Percentiles rank a stretch among this genome's conserved stretches.
Evolutionary conservation across 2,113 vertebrate species (phyloP).

Genomic region (Pomatostomus ruficeps): DNA sequence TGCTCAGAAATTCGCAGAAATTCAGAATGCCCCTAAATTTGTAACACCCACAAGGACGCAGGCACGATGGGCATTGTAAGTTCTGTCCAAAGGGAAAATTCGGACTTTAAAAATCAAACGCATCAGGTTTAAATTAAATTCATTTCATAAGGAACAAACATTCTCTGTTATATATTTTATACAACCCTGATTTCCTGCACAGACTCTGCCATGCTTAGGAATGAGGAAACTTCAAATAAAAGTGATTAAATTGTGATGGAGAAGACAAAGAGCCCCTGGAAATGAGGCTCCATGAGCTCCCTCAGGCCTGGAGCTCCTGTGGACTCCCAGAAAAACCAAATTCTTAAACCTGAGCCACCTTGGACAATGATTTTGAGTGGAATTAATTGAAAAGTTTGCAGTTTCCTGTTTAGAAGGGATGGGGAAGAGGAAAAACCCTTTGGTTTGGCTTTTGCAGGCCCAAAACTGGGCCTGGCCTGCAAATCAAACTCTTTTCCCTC

Average conservation of each 20-base stretch:
- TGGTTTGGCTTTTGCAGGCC: background rate
- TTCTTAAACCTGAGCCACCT: background rate
- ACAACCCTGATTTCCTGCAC: too few relatives aligned
- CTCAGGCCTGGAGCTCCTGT: background rate
- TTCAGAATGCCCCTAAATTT: background rate
- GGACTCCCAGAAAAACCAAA: background rate
- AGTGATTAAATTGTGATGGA: background rate
- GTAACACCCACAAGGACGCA: background rate
- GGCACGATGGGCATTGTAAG: background rate
- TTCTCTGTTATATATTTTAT: background rate
- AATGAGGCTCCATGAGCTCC: background rate
- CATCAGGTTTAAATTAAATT: rapidly evolving
- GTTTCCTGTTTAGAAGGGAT: background rate
- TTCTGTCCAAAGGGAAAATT: background rate
- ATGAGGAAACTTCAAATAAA: background rate
- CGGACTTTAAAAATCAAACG: background rate
- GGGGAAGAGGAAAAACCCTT: background rate
- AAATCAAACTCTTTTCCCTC: background rate
- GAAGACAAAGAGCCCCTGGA: background rate
- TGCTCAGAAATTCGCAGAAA: background rate
- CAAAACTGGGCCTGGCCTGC: background rate
- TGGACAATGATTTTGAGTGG: background rate
- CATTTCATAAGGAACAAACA: background rate
- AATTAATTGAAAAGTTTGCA: background rate
- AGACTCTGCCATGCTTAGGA: background rate